Conservation (phyloP, 2,888 invertebrate genomes). For the Amiota mariae region DNA sequence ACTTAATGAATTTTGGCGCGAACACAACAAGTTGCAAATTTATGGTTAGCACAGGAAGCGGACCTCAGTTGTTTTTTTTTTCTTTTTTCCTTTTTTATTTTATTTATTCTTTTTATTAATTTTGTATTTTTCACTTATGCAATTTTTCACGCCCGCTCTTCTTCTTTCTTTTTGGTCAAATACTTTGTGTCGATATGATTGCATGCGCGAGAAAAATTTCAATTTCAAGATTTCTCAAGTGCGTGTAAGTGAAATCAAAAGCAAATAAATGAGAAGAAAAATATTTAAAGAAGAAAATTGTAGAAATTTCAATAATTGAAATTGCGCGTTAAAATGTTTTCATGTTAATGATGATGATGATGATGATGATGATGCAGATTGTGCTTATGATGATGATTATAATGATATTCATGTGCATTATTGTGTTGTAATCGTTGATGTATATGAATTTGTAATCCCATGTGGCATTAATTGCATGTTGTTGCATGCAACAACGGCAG, state of each 20-base stretch:
- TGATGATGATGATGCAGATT: not conserved
- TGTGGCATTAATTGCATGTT: constrained; percentile 55
- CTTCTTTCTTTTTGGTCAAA: not conserved
- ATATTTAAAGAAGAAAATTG: constrained; percentile 11
- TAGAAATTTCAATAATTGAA: constrained; percentile 53
- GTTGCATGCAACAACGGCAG: not conserved
- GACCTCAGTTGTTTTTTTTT: no score
- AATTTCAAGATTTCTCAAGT: not conserved
- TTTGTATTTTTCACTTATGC: not conserved
- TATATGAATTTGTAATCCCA: not conserved
- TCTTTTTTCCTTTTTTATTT: no score
- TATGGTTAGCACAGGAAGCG: constrained; percentile 12
- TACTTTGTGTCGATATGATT: not conserved
- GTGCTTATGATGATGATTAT: not conserved
- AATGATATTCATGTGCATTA: not conserved
- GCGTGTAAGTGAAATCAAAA: constrained; percentile 13
- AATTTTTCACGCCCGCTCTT: not conserved
- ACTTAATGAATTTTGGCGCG: constrained; percentile 6
- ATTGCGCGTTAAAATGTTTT: constrained; percentile 63
- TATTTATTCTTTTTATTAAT: no score
- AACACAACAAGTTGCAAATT: constrained; percentile 15
- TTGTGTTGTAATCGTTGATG: not conserved
- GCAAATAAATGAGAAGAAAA: constrained; percentile 2
- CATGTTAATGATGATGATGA: constrained; percentile 44
- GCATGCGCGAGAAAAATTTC: not conserved